Conservation (phyloP, 2,113 vertebrate genomes). For the Phalacrocorax pelagicus region DNA sequence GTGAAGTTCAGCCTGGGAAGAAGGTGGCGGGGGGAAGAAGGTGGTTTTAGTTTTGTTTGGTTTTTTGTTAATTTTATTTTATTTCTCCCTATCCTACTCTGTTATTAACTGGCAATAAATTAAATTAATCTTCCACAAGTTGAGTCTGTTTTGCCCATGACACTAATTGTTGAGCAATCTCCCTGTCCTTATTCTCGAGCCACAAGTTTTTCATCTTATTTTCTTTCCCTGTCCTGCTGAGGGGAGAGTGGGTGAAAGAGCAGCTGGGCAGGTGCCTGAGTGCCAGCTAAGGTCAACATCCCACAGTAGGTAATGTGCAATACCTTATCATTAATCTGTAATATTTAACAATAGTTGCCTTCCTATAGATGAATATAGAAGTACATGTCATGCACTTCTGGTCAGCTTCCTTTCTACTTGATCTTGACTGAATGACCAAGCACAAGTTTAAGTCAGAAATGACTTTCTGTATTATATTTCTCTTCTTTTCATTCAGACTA, state of each 20-base stretch:
- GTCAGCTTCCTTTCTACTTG: background rate
- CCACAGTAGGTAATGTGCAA: background rate
- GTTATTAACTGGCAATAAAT: background rate
- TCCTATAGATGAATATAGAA: background rate
- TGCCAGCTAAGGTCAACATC: background rate
- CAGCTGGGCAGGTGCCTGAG: fast-evolving
- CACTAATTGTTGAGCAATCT: background rate
- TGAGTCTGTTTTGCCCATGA: background rate
- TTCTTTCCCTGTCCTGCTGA: background rate
- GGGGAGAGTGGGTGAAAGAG: background rate
- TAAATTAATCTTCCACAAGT: background rate
- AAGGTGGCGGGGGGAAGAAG: background rate
- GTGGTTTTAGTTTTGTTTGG: background rate
- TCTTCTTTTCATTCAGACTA: conserved; percentile 2
- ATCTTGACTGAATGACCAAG: background rate
- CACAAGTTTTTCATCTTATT: background rate
- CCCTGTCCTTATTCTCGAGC: background rate
- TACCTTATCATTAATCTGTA: background rate
- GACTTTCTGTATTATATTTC: background rate
- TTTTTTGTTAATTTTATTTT: background rate
- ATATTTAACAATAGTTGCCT: background rate
- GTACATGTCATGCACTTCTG: background rate
- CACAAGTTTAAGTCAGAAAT: background rate
- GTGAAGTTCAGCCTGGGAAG: background rate
- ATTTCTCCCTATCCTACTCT: background rate